Evolutionary conservation across 2,113 vertebrate genomes (phyloP), one percentile per base, ranked within the genome.

Genomic region (Barnardius zonarius): DNA sequence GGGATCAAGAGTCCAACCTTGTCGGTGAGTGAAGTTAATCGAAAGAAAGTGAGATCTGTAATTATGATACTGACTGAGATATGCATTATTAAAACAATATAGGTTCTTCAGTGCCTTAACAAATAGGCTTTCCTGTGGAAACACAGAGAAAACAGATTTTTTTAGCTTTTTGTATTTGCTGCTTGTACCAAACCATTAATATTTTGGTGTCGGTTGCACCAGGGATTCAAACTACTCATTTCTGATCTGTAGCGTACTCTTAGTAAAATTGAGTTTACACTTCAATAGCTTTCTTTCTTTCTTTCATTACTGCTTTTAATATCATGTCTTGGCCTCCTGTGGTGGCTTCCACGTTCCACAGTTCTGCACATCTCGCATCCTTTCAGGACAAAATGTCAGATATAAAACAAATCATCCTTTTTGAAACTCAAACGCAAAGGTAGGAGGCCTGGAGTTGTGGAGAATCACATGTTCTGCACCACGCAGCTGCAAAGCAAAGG

Each of bases 281-380:
- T 93, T 90, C 87, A 96, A 35, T 81, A 87, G 59, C 44, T 96
- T 96, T 46, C 90, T 92, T 95, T 41, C 88, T 91, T 88, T 73
- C 94, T 95, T 96, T 97, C 88, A 95, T 96, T 96, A 91, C 94
- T 93, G 93, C 90, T 82, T 87, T 96, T 93, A 94, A 95, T 92
- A 94, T 91, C 72, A 74, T 87, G 59, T 25, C 83, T 83, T 95
- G 83, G 95, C 82, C 86, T 95, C 86, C 92, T 78, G 76, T 59
- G 82, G 91, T 93, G 90, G 69, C 76, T 97, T 96, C 94, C 75
- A 68, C 88, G 76, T 88, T 94, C 8, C 0, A 49, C 57, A 16
- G 76, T 96, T 95, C 92, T 87, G 62, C 76, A 63, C 51, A 6
- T 91, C 74, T 92, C 59, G 37, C 86, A 93, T 92, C 80, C 70